Conservation (phyloP, 92 coral and sea anemone genomes). For the Parazoanthus swiftii region DNA sequence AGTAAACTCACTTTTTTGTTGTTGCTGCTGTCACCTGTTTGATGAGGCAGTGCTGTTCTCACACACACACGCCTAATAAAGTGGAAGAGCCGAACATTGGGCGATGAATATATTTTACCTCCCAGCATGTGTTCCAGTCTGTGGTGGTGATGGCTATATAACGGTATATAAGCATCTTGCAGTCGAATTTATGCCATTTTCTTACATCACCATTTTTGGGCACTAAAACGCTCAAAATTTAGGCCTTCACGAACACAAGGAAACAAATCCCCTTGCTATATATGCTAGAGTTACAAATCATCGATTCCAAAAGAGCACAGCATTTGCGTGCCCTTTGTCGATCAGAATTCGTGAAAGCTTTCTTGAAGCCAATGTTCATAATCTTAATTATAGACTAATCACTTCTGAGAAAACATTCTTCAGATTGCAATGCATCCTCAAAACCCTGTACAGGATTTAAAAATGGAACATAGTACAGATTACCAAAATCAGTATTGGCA, state of each 20-base stretch:
- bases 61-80: neutral
- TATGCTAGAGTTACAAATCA: neutral
- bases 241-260: neutral
- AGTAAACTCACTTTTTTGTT: too few species aligned
- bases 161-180: neutral
- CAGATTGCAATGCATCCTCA: neutral
- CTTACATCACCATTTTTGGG: neutral
- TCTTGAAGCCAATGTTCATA: neutral
- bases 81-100: neutral
- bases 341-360: neutral
- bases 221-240: neutral
- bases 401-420: slow-evolving; percentile 21
- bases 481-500: neutral
- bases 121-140: neutral
- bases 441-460: neutral
- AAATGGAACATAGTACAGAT: neutral
- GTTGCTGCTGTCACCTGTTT: too few species aligned
- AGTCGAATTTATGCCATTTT: neutral
- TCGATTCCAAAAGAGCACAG: too few species aligned
- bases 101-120: neutral
- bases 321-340: neutral
- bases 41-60: neutral
- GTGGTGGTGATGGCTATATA: neutral
- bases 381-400: neutral
- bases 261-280: neutral